Evolutionary conservation across 2,797 vertebrate genomes (phyloP), one percentile per base, ranked within the genome.

Genomic region (Odontamblyopus rebecca): DNA sequence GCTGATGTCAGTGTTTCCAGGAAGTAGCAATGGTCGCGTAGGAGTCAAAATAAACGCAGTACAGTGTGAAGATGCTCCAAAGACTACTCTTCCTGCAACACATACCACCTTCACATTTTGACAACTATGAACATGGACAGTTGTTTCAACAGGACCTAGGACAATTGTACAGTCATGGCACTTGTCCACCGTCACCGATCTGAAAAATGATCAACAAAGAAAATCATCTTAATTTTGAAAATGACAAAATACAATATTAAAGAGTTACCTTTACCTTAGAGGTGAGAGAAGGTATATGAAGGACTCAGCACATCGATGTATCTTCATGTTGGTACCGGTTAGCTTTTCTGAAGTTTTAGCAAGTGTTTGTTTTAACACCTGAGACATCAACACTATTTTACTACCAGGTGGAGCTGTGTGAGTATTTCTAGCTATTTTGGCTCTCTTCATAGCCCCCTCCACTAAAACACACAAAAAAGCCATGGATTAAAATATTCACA

Each of bases 261-360:
- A 48, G 3, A 4, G 5, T 23, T 23, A 51, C 19, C 5, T 87
- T 87, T 83, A 98, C 98, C 97, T 93, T 86, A 99, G 93, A 3
- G 98, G 97, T 15, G 97, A 97, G 0, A 99, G 95, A 0, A 99
- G 94, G 82, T 99, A 99, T 54, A 99, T 96, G 86, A 96, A 99
- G 72, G 96, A 95, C n/a, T 98, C 95, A 0, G 92, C 95, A 89
- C 98, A 99, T 61, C 95, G 90, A 89, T 97, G 95, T 82, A 98
- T 94, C 77, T 95, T 97, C 62, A 99, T 70, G 5, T 97, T 97
- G 65, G 96, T 93, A 0, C 95, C 95, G 0, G 93, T 93, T 86
- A 99, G 85, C 63, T 95, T 97, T 72, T 97, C 95, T 0, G 97
- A 99, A 76, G 96, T 96, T 90, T 98, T 98, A 69, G 98, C 98